Evolutionary conservation across 2,113 vertebrate species (phyloP).

Genomic region (Ifrita kowaldi): DNA sequence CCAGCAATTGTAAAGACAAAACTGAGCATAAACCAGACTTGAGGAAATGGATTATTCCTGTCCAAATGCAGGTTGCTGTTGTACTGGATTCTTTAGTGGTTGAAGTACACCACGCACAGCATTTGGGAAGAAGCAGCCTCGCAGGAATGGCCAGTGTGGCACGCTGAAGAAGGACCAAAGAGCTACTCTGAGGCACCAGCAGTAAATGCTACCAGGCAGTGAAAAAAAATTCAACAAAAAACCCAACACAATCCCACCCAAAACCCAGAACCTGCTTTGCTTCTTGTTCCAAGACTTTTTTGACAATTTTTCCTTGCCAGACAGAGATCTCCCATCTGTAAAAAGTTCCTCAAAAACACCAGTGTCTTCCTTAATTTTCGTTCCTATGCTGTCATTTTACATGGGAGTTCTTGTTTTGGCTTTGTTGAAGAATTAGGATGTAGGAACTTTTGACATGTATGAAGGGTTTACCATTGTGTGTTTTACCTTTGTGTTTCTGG

Average conservation of each 20-base stretch:
- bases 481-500: not conserved
- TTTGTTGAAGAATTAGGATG: not conserved
- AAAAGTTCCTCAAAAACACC: not conserved
- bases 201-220: not conserved
- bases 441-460: not conserved
- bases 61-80: not conserved
- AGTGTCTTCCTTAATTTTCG: not conserved
- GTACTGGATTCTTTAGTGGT: not conserved
- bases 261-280: not conserved
- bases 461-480: not conserved
- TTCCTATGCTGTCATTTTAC: not conserved
- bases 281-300: not conserved
- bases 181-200: not conserved
- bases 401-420: not conserved
- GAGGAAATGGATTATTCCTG: not conserved
- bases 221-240: not conserved
- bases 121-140: not conserved
- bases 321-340: not conserved
- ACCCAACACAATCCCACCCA: accelerated
- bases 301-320: not conserved
- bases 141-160: accelerated
- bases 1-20: not conserved
- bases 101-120: accelerated
- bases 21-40: not conserved
- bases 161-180: not conserved